A percentile compares a stretch with the other conserved stretches of the same genome.
These are phyloP conservation scores for Bovichtus variegatus DNA, from an alignment of 2,797 vertebrate species.

Conservation along the genomic window DNA sequence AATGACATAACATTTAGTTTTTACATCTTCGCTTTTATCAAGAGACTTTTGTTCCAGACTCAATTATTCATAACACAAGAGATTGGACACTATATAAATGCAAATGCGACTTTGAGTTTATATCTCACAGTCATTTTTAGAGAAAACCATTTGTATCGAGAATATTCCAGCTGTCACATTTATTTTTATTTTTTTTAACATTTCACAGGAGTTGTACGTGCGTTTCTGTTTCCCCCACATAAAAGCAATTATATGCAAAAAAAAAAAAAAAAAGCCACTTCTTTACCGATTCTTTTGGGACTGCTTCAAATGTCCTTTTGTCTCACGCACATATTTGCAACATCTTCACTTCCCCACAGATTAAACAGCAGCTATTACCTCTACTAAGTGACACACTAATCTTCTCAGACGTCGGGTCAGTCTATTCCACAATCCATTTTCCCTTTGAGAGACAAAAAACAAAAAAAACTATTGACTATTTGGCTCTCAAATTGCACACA, in stretches of 20 bases:
- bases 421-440: neutral
- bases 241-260: neutral
- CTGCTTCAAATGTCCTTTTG: neutral
- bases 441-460: neutral
- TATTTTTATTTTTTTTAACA: neutral
- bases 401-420: neutral
- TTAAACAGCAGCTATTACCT: neutral
- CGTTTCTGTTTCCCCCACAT: neutral
- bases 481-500: neutral
- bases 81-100: neutral
- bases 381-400: neutral
- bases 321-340: neutral
- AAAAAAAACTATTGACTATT: neutral
- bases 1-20: constrained; percentile 38
- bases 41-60: constrained; percentile 4
- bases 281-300: neutral
- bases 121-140: neutral
- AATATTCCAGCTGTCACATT: neutral
- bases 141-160: constrained; percentile 18
- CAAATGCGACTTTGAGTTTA: constrained; percentile 5
- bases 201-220: neutral
- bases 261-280: too few species aligned
- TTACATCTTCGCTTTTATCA: constrained; percentile 27
- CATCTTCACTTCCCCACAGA: neutral
- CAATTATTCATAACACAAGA: constrained; percentile 9